These are phyloP conservation scores for Nyctereutes procyonoides DNA, from an alignment of 2,113 vertebrate species.

Conservation along the genomic window DNA sequence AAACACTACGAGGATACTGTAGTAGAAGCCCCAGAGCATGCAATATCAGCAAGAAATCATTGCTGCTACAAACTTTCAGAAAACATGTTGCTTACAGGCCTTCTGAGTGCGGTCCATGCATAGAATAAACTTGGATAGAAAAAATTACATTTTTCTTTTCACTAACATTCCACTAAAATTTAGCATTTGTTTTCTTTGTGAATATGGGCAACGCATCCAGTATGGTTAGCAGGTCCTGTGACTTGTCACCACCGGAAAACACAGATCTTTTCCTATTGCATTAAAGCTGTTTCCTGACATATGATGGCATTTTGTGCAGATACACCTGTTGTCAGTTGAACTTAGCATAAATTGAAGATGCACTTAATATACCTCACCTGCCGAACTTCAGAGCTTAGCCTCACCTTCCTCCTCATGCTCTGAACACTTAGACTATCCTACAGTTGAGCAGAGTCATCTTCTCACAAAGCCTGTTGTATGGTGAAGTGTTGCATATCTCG, in stretches of 20 bases:
- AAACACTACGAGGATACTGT: not conserved
- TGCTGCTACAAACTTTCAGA: not conserved
- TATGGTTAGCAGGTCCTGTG: not conserved
- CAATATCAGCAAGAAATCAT: not conserved
- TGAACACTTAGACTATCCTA: not conserved
- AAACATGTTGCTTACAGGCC: not conserved
- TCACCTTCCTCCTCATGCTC: not conserved
- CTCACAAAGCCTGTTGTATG: not conserved
- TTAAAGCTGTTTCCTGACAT: not conserved
- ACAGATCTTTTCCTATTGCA: not conserved
- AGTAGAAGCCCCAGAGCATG: not conserved
- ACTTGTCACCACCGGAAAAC: not conserved
- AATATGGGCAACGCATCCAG: not conserved
- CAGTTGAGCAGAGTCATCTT: not conserved
- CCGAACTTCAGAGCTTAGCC: not conserved
- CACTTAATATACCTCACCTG: not conserved
- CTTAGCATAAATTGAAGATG: not conserved
- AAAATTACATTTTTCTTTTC: constrained; percentile 25
- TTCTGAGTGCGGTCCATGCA: not conserved
- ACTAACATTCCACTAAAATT: not conserved
- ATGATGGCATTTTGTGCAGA: not conserved
- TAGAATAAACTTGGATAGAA: not conserved
- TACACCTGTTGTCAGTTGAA: not conserved
- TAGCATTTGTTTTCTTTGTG: not conserved
- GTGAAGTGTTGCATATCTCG: not conserved